phyloP scores from a whole-genome alignment of 1,140 invertebrate genomes.

The Heliothis virescens region DNA sequence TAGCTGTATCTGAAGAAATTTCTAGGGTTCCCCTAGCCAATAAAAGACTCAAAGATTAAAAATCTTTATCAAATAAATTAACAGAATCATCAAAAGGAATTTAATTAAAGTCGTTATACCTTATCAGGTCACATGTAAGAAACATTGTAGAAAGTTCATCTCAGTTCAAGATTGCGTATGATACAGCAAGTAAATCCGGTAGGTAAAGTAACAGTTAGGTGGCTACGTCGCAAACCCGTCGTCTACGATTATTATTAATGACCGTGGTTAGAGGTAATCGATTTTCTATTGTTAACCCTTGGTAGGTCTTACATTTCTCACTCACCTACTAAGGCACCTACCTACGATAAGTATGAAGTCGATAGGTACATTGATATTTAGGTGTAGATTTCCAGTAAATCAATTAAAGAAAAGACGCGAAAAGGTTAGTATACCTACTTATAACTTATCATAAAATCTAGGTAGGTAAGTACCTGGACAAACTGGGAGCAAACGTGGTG shows the following conservation, averaged over 20 bases:
- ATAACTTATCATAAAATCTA: no score
- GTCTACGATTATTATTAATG: constrained; percentile 26
- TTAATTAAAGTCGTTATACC: neutral
- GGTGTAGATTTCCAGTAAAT: no score
- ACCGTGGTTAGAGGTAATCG: constrained; percentile 21
- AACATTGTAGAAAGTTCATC: constrained; percentile 11
- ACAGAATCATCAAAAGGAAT: neutral
- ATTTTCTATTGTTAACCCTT: constrained; percentile 32
- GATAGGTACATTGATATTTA: neutral
- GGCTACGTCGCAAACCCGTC: constrained; percentile 1
- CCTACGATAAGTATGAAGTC: neutral
- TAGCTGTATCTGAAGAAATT: neutral
- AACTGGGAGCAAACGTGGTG: no score
- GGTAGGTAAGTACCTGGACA: no score
- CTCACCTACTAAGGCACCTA: neutral
- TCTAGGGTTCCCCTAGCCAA: neutral
- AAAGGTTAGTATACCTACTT: no score
- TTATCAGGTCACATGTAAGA: constrained; percentile 27
- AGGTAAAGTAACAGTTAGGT: neutral
- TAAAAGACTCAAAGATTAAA: neutral
- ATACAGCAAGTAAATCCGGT: neutral
- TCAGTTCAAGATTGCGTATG: constrained; percentile 22
- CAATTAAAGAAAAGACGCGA: no score
- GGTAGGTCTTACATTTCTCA: neutral
- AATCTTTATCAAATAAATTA: neutral